These are phyloP conservation scores for Trichoplusia ni DNA, from an alignment of 1,140 invertebrate genomes.

Conservation along the genomic window DNA sequence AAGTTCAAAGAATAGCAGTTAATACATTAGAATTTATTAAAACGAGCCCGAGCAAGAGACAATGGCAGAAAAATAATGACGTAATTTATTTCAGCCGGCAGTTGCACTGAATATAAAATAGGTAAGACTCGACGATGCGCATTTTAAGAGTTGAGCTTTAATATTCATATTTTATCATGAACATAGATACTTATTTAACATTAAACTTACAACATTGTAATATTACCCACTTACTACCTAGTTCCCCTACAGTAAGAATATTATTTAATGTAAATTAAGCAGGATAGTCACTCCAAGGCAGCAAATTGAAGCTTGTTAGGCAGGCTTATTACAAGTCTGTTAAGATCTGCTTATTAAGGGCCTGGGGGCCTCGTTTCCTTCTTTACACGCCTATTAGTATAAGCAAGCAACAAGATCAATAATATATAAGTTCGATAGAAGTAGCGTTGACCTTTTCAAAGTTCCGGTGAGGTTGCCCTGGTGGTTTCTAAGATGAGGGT, in stretches of 20 bases:
- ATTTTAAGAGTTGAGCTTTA: background rate
- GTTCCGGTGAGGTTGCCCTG: constrained; percentile 32
- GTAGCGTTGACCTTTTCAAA: constrained; percentile 37
- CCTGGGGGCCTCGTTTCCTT: background rate
- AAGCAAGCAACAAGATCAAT: constrained; percentile 27
- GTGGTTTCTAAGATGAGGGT: constrained; percentile 41
- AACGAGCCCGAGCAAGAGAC: background rate
- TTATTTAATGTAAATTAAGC: too few relatives aligned
- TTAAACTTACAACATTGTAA: background rate
- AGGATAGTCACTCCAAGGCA: too few relatives aligned
- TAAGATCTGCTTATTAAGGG: background rate
- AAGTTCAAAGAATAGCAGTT: background rate
- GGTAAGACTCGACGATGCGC: constrained; percentile 9
- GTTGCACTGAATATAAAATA: constrained; percentile 27
- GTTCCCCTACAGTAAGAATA: too few relatives aligned
- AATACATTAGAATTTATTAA: background rate
- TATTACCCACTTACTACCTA: too few relatives aligned
- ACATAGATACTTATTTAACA: background rate
- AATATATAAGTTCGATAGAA: constrained; percentile 27
- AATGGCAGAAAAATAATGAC: constrained; percentile 20
- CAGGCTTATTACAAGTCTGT: too few relatives aligned
- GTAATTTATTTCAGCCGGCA: constrained; percentile 20
- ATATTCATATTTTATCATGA: background rate
- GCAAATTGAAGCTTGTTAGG: too few relatives aligned
- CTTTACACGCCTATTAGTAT: background rate